Evolutionary conservation across 1,140 invertebrate species (phyloP).

Genomic region (Nasonia longicornis): DNA sequence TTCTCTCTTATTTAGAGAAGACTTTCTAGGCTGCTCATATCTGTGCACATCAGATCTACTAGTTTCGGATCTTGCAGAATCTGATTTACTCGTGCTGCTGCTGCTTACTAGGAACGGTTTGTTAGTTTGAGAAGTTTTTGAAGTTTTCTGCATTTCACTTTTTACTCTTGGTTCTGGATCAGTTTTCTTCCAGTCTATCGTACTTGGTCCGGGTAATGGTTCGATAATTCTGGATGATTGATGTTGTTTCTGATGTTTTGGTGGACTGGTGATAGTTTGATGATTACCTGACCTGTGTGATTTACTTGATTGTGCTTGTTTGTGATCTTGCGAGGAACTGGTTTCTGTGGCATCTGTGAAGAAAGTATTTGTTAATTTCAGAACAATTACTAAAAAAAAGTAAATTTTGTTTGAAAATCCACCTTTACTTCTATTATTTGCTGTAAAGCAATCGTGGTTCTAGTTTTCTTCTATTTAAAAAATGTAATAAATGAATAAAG

Average conservation of each 20-base stretch:
- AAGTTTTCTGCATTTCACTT: conserved; percentile 39
- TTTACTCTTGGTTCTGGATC: conserved; percentile 44
- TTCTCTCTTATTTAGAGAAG: conserved; percentile 48
- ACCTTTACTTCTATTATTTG: neutral
- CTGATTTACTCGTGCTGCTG: conserved; percentile 46
- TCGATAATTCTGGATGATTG: conserved; percentile 62
- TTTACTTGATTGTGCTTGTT: conserved; percentile 43
- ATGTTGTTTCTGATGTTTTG: conserved; percentile 49
- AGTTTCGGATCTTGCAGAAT: conserved; percentile 32
- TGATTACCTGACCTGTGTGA: conserved; percentile 39
- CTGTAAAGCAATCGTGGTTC: neutral
- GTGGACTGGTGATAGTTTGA: conserved; percentile 27
- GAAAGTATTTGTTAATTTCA: neutral
- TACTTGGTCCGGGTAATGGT: conserved; percentile 62
- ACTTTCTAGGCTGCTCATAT: conserved; percentile 50
- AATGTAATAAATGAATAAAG: conserved; percentile 4
- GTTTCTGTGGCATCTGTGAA: conserved; percentile 49
- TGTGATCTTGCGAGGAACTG: conserved; percentile 49
- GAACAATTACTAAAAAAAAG: neutral
- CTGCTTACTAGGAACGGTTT: conserved; percentile 48
- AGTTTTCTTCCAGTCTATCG: conserved; percentile 57
- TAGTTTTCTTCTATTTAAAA: neutral
- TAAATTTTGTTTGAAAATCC: neutral
- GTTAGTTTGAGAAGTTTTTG: conserved; percentile 43
- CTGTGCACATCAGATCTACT: conserved; percentile 38